A percentile compares a stretch with the other conserved stretches of the same genome.
Conservation (phyloP, 37 sponge, comb jelly and placozoan genomes). For the Dysidea cf. avara region DNA sequence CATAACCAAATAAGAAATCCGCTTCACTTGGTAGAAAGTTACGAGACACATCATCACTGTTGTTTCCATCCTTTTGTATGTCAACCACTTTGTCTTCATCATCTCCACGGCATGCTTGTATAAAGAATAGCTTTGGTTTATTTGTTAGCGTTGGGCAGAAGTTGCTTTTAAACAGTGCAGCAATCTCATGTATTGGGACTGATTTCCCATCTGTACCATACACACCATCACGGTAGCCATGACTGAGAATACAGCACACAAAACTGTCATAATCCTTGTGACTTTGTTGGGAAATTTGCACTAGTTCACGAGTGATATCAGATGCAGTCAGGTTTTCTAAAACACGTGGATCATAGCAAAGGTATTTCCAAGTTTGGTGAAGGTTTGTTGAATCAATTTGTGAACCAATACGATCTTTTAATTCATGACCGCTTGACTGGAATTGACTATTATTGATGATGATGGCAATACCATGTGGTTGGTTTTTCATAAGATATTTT, state of each 20-base stretch:
- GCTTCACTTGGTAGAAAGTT: too few relatives aligned
- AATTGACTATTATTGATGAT: slow-evolving; percentile 78
- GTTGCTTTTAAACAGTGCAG: too few relatives aligned
- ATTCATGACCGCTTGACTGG: slow-evolving; percentile 20
- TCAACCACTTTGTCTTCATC: slow-evolving; percentile 51
- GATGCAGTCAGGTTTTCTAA: slow-evolving; percentile 47
- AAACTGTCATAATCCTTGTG: slow-evolving; percentile 68
- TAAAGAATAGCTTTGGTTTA: too few relatives aligned
- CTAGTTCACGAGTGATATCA: slow-evolving; percentile 12
- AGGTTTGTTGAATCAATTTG: slow-evolving; percentile 59
- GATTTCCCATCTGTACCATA: too few relatives aligned
- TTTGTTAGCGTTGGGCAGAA: too few relatives aligned
- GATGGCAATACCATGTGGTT: slow-evolving; percentile 71
- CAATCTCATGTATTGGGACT: slow-evolving; percentile 81
- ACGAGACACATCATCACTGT: background rate
- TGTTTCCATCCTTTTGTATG: slow-evolving; percentile 7
- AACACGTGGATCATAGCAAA: slow-evolving; percentile 50
- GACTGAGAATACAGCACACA: too few relatives aligned
- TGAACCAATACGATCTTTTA: slow-evolving; percentile 61
- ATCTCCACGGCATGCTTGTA: slow-evolving; percentile 93
- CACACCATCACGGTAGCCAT: too few relatives aligned
- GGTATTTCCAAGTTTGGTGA: slow-evolving; percentile 35
- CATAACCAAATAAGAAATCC: too few relatives aligned
- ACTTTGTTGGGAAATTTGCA: slow-evolving; percentile 25
- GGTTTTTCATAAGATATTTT: slow-evolving; percentile 49